Evolutionary conservation across 2,113 vertebrate genomes (phyloP), one percentile per base, ranked within the genome.

Genomic region (Petaurus breviceps): DNA sequence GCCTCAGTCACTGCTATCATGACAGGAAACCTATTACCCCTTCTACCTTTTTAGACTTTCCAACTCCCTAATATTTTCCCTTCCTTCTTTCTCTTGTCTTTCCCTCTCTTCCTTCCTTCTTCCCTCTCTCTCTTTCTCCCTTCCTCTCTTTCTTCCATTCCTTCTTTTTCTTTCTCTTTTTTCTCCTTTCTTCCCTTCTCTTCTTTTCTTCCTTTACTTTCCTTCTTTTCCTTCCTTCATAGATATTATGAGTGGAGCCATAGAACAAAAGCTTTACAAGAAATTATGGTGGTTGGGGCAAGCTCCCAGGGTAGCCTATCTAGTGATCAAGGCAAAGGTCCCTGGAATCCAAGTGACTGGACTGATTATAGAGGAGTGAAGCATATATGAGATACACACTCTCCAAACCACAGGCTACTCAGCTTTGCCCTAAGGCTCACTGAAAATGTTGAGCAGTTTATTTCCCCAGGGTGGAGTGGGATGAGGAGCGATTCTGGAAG

Each of bases 161-260:
- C 25, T 26, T 57, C 25, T 8, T 6, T 25, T 1, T n/a, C 19
- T 3, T 16, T n/a, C 1, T 4, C 14, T n/a, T 92, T 94, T 19
- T 49, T 49, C 47, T 49, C 47, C 5, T 77, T 68, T 16, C 12
- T 6, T 6, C 16, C 4, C 7, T 94, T 95, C 90, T 0, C 47
- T 0, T 93, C 89, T 23, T 0, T 37, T 90, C 1, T 23, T 43
- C 93, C n/a, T 14, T 19, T 3, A 14, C 14, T 61, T 3, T 9
- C 3, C 37, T 19, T 14, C 31, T n/a, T 19, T 8, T 24, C 26
- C 12, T 68, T 16, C 11, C 61, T 68, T 68, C 31, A 28, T 61
- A 28, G 26, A 9, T 2, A 68, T 37, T 68, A 12, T 37, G 12
- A 68, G 61, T 68, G 28, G 12, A 68, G 12, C 31, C 37, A 43